Base-by-base conservation (phyloP, 2,113 vertebrate genomes). In the Nanorana parkeri region DNA sequence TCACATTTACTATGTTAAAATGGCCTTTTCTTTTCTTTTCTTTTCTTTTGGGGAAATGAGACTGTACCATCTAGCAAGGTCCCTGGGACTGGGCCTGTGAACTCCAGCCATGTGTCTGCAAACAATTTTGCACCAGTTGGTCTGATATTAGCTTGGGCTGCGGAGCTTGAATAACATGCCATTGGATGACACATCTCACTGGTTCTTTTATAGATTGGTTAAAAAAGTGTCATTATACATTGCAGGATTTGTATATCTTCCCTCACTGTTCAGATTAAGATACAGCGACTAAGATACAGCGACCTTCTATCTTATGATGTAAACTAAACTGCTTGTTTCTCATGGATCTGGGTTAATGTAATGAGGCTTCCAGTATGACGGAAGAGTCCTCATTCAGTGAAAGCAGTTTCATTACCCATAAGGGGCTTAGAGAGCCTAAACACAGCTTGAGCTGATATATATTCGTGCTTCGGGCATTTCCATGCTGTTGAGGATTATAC, bases 341-440 rank as follows among this genome's bases (percentile, higher is more conserved):
- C 54, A 19, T 56, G 51, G 55, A 73, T 56, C 54, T 73, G 51
- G 69, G 69, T 56, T 56, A 56, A 16, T 73, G n/a, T 24, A 52
- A 56, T 56, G 52, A 55, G 5, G 32, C 51, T 55, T 23, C 3
- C 51, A 13, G 23, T n/a, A 26, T 17, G 23, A 8, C n/a, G 24
- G 41, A 52, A 47, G 24, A 20, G 24, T 26, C 69, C 19, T 72
- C 19, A 26, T 55, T 72, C 52, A 72, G 7, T 4, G 17, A 5
- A 20, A 4, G 52, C 17, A 5, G 23, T 29, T 26, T 47, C 5
- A 56, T 52, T 65, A 26, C 52, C 19, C 55, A 54, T 41, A 54
- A 71, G 51, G 47, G 23, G 1, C 21, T 23, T 41, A 13, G 15
- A 41, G 41, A 15, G 29, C 24, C 63, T 65, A 28, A 29, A 65